A percentile compares a stretch with the other conserved stretches of the same genome.
These are phyloP conservation scores for Glossophaga mutica DNA, from an alignment of 2,797 vertebrate genomes.

Conservation along the genomic window DNA sequence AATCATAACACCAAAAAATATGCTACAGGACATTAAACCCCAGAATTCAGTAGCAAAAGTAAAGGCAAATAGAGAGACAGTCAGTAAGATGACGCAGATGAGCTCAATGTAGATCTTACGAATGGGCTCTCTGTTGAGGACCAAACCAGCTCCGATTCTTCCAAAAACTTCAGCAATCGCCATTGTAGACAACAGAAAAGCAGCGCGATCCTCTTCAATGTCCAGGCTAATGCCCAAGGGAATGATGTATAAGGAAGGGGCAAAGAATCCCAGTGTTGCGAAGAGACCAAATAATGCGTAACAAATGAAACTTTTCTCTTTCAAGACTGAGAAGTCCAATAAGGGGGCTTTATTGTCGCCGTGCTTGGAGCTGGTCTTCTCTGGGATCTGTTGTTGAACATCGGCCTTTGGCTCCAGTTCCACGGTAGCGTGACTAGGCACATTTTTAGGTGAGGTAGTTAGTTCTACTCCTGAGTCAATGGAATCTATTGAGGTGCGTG, in stretches of 20 bases:
- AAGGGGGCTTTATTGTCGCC: slow-evolving; percentile 75
- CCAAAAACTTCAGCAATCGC: slow-evolving; percentile 93
- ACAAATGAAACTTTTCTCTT: slow-evolving; percentile 90
- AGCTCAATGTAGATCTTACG: slow-evolving; percentile 93
- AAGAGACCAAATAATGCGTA: slow-evolving; percentile 96
- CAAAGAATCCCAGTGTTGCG: slow-evolving; percentile 95
- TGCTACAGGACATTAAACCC: slow-evolving; percentile 90
- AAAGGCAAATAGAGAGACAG: slow-evolving; percentile 89
- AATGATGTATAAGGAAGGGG: slow-evolving; percentile 93
- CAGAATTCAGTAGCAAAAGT: slow-evolving; percentile 89
- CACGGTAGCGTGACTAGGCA: slow-evolving; percentile 77
- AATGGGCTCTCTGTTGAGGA: slow-evolving; percentile 84
- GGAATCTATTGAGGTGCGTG: slow-evolving; percentile 89
- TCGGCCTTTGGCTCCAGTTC: slow-evolving; percentile 50
- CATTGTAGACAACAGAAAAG: slow-evolving; percentile 91
- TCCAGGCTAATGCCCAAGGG: slow-evolving; percentile 91
- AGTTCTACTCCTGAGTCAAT: slow-evolving; percentile 95
- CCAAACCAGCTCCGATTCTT: slow-evolving; percentile 88
- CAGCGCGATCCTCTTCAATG: slow-evolving; percentile 85
- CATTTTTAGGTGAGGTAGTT: slow-evolving; percentile 86
- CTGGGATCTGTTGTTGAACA: slow-evolving; percentile 66
- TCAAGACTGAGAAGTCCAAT: slow-evolving; percentile 92
- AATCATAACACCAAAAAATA: slow-evolving; percentile 92
- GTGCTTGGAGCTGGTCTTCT: slow-evolving; percentile 28
- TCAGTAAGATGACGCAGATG: slow-evolving; percentile 85